phyloP scores from a whole-genome alignment of 1,140 invertebrate genomes.

The Pemphigus obesinymphae region DNA sequence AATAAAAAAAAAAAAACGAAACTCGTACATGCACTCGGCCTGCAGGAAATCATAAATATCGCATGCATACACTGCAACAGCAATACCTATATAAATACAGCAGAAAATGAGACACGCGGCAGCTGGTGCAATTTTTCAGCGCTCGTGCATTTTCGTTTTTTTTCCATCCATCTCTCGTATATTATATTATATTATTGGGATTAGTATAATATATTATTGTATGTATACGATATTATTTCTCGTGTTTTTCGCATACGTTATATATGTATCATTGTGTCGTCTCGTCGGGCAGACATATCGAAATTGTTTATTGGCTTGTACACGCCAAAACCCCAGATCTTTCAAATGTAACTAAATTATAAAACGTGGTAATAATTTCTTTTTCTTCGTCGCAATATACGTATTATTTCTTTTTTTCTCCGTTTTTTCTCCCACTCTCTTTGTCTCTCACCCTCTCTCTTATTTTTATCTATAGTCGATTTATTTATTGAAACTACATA shows the following conservation, averaged over 20 bases:
- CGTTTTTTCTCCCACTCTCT: no score
- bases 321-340: not conserved
- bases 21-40: not conserved
- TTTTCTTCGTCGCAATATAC: not conserved
- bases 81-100: no score
- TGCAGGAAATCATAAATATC: slow-evolving; percentile 39
- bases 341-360: not conserved
- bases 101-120: slow-evolving; percentile 1
- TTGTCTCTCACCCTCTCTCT: not conserved
- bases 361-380: not conserved
- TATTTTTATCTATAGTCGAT: not conserved
- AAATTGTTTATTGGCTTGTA: slow-evolving; percentile 10
- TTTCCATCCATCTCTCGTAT: not conserved
- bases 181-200: not conserved
- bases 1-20: not conserved
- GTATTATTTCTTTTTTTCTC: no score
- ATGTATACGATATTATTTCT: not conserved
- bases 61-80: not conserved
- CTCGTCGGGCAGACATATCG: not conserved
- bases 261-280: not conserved
- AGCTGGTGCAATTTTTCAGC: not conserved
- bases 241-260: not conserved
- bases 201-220: not conserved
- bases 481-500: not conserved
- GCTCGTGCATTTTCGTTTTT: not conserved